A percentile compares a stretch with the other conserved stretches of the same genome.
Conservation (phyloP, 1,140 invertebrate species). For the Drosophila malerkotliana region DNA sequence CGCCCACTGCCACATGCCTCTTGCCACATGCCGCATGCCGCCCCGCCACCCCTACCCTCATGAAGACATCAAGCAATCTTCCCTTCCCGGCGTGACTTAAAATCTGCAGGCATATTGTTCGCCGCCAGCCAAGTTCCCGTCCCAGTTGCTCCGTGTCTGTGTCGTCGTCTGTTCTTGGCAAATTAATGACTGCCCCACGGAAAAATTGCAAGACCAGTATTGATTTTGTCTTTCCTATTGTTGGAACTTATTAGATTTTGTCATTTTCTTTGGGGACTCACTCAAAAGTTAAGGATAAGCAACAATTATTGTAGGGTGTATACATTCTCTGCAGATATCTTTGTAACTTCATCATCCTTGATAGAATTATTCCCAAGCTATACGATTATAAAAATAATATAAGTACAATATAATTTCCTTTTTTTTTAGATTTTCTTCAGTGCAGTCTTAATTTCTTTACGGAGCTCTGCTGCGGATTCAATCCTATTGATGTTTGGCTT, state of each 20-base stretch:
- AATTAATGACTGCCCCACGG: constrained; percentile 58
- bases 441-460: constrained; percentile 10
- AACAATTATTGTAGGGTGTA: too few relatives aligned
- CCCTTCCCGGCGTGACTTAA: not conserved
- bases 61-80: constrained; percentile 22
- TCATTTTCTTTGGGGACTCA: not conserved
- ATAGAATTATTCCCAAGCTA: too few relatives aligned
- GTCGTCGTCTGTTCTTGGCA: constrained; percentile 68
- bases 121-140: constrained; percentile 10
- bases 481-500: constrained; percentile 62
- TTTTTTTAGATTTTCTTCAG: constrained; percentile 4
- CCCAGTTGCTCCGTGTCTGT: constrained; percentile 23
- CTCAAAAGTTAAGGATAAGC: not conserved
- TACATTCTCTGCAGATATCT: too few relatives aligned
- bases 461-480: constrained; percentile 7
- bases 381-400: too few relatives aligned
- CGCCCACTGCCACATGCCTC: constrained; percentile 1
- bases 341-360: too few relatives aligned
- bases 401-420: too few relatives aligned
- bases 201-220: constrained; percentile 18
- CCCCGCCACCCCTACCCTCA: not conserved
- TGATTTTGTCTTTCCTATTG: constrained; percentile 16
- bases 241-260: constrained; percentile 8
- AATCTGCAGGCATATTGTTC: constrained; percentile 51
- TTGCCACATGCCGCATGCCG: constrained; percentile 2